Evolutionary conservation across 1,140 invertebrate genomes (phyloP).

Genomic region (Lasioglossum baleicum): DNA sequence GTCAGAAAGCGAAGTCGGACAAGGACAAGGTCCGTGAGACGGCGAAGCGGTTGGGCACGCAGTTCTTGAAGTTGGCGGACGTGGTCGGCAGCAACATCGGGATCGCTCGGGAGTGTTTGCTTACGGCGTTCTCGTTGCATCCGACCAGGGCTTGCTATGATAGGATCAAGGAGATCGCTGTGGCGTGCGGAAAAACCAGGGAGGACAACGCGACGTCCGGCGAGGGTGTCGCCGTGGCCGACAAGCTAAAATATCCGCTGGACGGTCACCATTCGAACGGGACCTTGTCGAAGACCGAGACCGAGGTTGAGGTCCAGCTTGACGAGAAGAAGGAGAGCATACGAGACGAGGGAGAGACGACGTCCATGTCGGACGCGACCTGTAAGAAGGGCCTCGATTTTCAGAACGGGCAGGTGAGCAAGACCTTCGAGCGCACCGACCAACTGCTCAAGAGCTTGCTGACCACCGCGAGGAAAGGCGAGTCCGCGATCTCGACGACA

Average conservation of each 20-base stretch:
- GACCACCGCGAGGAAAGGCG: constrained; percentile 57
- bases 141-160: constrained; percentile 81
- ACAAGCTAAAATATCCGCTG: not conserved
- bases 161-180: constrained; percentile 80
- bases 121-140: constrained; percentile 85
- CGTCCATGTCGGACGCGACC: constrained; percentile 1
- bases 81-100: constrained; percentile 80
- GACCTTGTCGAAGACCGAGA: not conserved
- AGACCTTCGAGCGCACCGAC: constrained; percentile 66
- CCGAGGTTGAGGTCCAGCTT: not conserved
- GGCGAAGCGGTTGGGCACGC: constrained; percentile 80
- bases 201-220: constrained; percentile 38
- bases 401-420: constrained; percentile 56
- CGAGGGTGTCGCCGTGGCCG: constrained; percentile 24
- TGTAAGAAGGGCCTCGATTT: constrained; percentile 58
- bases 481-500: constrained; percentile 12
- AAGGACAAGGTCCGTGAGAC: constrained; percentile 80
- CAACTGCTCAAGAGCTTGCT: constrained; percentile 70
- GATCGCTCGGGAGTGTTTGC: constrained; percentile 82
- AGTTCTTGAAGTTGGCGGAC: constrained; percentile 82
- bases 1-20: constrained; percentile 82
- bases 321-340: no score
- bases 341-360: not conserved
- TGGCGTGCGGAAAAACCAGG: constrained; percentile 79
- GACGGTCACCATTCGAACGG: constrained; percentile 5